Percentiles rank a stretch among this genome's conserved stretches.
Conservation (phyloP, 2,888 invertebrate genomes). For the Rotaria macrura region DNA sequence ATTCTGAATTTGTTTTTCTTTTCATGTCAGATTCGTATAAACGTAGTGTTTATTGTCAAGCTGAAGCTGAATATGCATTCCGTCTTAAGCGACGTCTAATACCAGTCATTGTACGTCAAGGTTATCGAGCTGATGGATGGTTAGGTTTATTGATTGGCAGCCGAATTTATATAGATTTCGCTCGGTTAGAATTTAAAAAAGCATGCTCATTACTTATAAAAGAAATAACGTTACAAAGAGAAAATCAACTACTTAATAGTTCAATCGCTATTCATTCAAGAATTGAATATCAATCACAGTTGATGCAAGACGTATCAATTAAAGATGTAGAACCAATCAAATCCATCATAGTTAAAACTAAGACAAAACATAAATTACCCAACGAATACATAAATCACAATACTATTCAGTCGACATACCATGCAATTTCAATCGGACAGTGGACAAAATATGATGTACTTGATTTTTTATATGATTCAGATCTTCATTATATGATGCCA, state of each 20-base stretch:
- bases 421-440: background rate
- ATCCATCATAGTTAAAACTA: background rate
- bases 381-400: background rate
- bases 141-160: background rate
- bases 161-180: background rate
- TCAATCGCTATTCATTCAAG: no score
- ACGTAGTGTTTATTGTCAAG: slow-evolving; percentile 36
- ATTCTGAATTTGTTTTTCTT: slow-evolving; percentile 42
- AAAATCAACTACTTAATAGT: background rate
- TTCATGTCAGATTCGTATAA: slow-evolving; percentile 47
- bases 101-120: background rate
- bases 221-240: background rate
- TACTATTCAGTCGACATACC: background rate
- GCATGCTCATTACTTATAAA: background rate
- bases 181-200: background rate
- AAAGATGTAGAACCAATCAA: no score
- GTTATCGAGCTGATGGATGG: background rate
- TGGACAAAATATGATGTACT: background rate
- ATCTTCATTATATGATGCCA: slow-evolving; percentile 1
- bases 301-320: no score
- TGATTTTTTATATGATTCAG: background rate
- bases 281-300: no score
- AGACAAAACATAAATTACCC: background rate
- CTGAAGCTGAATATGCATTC: background rate
- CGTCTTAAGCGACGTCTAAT: background rate